These are phyloP conservation scores for Schizothorax lantsangensis DNA, from an alignment of 2,797 vertebrate species.

Conservation along the genomic window DNA sequence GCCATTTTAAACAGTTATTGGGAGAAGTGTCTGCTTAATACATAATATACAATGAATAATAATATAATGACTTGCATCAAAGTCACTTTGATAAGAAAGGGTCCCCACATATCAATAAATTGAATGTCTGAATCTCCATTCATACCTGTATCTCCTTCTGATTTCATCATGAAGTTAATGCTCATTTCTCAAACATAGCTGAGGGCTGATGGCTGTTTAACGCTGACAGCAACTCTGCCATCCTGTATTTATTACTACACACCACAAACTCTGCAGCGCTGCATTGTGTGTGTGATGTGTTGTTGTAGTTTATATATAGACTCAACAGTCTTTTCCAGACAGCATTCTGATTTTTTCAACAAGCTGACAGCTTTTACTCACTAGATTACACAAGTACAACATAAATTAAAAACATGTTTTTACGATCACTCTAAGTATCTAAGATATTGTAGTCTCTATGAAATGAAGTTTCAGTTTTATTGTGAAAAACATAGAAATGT, in stretches of 20 bases:
- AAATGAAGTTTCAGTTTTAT: neutral
- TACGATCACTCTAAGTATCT: neutral
- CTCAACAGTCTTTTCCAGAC: neutral
- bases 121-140: constrained; percentile 34
- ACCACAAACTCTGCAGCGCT: neutral
- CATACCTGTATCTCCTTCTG: constrained; percentile 42
- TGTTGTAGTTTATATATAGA: constrained; percentile 6
- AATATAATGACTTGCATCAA: neutral
- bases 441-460: neutral
- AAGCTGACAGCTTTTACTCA: neutral
- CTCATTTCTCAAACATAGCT: constrained; percentile 11
- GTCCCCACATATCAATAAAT: neutral
- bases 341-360: neutral
- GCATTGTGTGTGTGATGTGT: neutral
- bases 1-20: neutral
- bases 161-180: neutral
- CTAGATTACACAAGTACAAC: constrained; percentile 10
- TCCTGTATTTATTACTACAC: constrained; percentile 18
- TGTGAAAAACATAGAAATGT: neutral
- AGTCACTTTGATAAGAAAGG: neutral
- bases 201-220: constrained; percentile 12
- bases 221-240: constrained; percentile 18
- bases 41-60: neutral
- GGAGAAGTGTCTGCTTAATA: neutral
- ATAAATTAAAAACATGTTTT: neutral